phyloP scores from a whole-genome alignment of 2,113 vertebrate species.

The Hemibagrus wyckioides region DNA sequence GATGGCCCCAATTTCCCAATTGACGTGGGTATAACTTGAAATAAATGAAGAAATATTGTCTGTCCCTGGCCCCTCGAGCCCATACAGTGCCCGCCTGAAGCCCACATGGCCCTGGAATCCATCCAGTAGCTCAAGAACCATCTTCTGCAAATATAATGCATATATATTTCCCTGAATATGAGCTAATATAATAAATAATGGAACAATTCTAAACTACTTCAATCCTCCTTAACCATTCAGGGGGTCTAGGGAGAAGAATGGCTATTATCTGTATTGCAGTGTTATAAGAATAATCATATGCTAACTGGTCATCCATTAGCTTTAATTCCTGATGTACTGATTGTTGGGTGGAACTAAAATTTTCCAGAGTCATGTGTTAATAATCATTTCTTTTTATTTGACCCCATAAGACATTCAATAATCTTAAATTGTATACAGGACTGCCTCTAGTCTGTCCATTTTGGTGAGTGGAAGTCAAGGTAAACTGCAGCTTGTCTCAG shows the following conservation, averaged over 20 bases:
- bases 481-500: background rate
- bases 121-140: background rate
- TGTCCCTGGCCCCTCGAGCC: background rate
- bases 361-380: background rate
- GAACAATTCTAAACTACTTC: background rate
- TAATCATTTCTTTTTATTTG: background rate
- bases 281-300: background rate
- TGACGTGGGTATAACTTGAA: background rate
- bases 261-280: background rate
- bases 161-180: background rate
- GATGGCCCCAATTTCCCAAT: background rate
- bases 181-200: constrained; percentile 1
- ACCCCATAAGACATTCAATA: background rate
- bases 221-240: background rate
- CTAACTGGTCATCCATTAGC: constrained; percentile 9
- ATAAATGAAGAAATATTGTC: constrained; percentile 13
- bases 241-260: background rate
- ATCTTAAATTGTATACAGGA: background rate
- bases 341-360: constrained; percentile 10
- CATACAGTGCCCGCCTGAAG: background rate
- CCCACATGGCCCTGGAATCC: background rate
- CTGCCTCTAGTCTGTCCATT: background rate
- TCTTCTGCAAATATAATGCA: background rate
- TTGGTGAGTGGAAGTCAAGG: background rate
- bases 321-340: background rate